Percentiles rank a stretch among this genome's conserved stretches.
These are phyloP conservation scores for Meriones psammophilus DNA, from an alignment of 2,797 vertebrate genomes.

Conservation along the genomic window DNA sequence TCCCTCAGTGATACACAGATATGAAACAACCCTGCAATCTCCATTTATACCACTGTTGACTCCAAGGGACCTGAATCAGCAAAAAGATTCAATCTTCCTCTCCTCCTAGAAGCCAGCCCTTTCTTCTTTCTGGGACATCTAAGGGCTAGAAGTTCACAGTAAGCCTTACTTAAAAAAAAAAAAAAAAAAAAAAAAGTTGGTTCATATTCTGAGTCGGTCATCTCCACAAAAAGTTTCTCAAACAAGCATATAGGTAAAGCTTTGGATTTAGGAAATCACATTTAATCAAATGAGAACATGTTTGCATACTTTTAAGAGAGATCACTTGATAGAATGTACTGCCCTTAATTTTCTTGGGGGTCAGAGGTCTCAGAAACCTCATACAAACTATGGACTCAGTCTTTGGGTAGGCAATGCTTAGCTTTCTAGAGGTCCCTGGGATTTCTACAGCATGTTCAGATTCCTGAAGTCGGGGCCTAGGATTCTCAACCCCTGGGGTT, in stretches of 20 bases:
- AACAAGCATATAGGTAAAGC: background rate
- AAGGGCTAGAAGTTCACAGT: background rate
- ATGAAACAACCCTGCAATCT: background rate
- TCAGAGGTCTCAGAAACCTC: constrained; percentile 12
- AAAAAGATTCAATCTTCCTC: background rate
- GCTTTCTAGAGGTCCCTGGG: background rate
- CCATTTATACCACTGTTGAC: background rate
- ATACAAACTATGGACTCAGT: background rate
- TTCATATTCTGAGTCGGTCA: background rate
- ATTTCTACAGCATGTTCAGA: background rate
- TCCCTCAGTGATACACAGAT: background rate
- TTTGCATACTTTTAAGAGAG: background rate
- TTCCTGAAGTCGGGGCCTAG: background rate
- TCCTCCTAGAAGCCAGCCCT: background rate
- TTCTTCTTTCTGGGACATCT: background rate
- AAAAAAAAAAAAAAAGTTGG: background rate
- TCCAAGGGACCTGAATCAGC: background rate
- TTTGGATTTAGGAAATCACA: background rate
- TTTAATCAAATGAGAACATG: background rate
- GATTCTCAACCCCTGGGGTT: background rate
- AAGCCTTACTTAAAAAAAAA: background rate
- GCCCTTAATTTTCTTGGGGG: background rate
- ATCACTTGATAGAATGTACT: background rate
- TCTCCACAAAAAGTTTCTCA: background rate
- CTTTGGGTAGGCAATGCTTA: background rate